Conservation (phyloP, 2,888 invertebrate genomes). For the Trissoscelio sp. region DNA sequence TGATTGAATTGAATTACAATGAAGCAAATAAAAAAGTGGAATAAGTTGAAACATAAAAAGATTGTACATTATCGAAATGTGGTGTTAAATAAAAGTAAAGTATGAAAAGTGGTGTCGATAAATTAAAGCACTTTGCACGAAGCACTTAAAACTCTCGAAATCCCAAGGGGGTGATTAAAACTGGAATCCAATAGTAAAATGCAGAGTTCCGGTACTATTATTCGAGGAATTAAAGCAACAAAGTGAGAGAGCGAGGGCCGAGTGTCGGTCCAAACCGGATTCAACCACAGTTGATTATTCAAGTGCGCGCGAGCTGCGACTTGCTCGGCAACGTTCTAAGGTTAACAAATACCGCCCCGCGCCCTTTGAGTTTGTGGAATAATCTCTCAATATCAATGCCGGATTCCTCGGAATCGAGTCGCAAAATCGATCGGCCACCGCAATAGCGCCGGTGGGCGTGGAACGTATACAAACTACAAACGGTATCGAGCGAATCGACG, state of each 20-base stretch:
- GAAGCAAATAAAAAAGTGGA: too few relatives aligned
- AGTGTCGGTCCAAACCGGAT: constrained; percentile 1
- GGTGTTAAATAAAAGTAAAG: not conserved
- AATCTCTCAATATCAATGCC: constrained; percentile 60
- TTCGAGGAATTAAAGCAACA: constrained; percentile 32
- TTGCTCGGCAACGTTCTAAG: constrained; percentile 15
- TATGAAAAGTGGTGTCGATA: not conserved
- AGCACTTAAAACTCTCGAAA: not conserved
- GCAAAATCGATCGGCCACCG: constrained; percentile 58
- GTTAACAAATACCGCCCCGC: constrained; percentile 36
- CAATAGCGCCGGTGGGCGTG: constrained; percentile 58
- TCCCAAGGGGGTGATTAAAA: constrained; percentile 14
- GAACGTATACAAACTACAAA: constrained; percentile 69
- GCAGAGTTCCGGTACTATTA: not conserved
- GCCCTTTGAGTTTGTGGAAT: constrained; percentile 39
- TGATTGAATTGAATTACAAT: too few relatives aligned
- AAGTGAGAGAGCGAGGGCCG: not conserved
- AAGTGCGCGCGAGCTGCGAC: constrained; percentile 8
- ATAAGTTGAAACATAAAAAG: too few relatives aligned
- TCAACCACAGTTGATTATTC: constrained; percentile 38
- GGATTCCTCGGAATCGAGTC: constrained; percentile 62
- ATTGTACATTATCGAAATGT: too few relatives aligned
- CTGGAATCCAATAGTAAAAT: constrained; percentile 19
- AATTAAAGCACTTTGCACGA: not conserved
- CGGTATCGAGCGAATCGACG: constrained; percentile 75